A percentile compares a stretch with the other conserved stretches of the same genome.
Evolutionary conservation across 2,888 invertebrate genomes (phyloP).

Genomic region (Stegophylla sp.): DNA sequence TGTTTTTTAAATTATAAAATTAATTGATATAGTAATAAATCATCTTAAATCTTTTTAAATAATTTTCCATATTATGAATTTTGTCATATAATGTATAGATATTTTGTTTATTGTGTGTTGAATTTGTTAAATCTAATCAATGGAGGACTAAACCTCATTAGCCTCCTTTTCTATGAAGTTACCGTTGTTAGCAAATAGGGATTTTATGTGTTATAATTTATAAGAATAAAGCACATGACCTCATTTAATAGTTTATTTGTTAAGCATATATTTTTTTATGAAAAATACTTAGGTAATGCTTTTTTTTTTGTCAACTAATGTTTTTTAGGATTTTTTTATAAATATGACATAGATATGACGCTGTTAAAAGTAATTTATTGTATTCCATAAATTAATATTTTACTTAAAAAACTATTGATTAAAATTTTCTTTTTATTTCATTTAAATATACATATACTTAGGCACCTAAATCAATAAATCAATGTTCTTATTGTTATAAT

Average conservation of each 20-base stretch:
- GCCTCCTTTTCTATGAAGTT: too few relatives aligned
- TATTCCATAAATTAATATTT: background rate
- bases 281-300: background rate
- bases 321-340: background rate
- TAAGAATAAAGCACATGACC: background rate
- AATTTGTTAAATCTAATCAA: background rate
- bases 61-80: too few relatives aligned
- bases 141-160: too few relatives aligned
- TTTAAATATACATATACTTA: background rate
- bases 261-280: constrained; percentile 8
- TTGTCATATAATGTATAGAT: background rate
- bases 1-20: too few relatives aligned
- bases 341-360: background rate
- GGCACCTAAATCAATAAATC: background rate
- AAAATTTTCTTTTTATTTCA: background rate
- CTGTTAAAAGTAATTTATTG: background rate
- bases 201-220: too few relatives aligned
- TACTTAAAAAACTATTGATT: too few relatives aligned
- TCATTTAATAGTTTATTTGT: constrained; percentile 19
- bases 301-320: constrained; percentile 18
- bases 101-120: background rate
- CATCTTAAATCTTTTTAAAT: too few relatives aligned
- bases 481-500: background rate
- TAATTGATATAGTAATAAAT: too few relatives aligned
- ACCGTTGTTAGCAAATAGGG: too few relatives aligned